Conservation (phyloP, 2,797 vertebrate genomes). For the Alfaro cultratus region DNA sequence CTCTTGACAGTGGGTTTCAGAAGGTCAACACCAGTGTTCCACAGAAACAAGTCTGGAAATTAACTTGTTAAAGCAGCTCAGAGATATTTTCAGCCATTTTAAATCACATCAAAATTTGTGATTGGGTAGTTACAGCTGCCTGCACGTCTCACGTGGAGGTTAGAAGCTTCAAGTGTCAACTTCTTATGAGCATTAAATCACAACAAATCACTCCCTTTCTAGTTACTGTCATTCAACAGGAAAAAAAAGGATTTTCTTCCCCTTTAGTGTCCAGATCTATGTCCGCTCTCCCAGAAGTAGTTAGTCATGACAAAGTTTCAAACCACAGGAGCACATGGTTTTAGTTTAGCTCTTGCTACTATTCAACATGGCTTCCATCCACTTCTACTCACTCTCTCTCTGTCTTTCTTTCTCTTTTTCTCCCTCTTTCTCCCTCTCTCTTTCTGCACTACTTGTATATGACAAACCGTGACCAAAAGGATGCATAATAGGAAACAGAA, state of each 20-base stretch:
- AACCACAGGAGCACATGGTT: constrained; percentile 78
- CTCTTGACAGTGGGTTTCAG: constrained; percentile 51
- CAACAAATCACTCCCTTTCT: constrained; percentile 64
- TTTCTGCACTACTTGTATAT: constrained; percentile 46
- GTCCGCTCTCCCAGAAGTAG: constrained; percentile 60
- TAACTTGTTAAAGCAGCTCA: constrained; percentile 22
- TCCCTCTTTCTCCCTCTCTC: constrained; percentile 44
- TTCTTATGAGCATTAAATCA: constrained; percentile 62
- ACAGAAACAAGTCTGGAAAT: constrained; percentile 38
- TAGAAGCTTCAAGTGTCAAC: constrained; percentile 45
- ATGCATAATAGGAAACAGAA: constrained; percentile 69
- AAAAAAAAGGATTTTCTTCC: constrained; percentile 46
- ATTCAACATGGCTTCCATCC: constrained; percentile 72
- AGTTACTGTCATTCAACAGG: constrained; percentile 63
- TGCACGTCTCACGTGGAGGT: constrained; percentile 35
- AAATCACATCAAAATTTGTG: constrained; percentile 30
- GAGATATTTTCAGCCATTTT: constrained; percentile 25
- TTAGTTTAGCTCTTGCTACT: constrained; percentile 74
- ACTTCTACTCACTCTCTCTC: constrained; percentile 36
- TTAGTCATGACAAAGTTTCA: constrained; percentile 72
- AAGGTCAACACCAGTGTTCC: constrained; percentile 38
- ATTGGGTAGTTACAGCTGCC: constrained; percentile 14
- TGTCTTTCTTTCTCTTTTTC: constrained; percentile 42
- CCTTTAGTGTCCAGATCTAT: constrained; percentile 43
- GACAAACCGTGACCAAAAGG: constrained; percentile 52